A percentile compares a stretch with the other conserved stretches of the same genome.
Evolutionary conservation across 1,140 invertebrate species (phyloP).

Genomic region (Hylaeus volcanicus): DNA sequence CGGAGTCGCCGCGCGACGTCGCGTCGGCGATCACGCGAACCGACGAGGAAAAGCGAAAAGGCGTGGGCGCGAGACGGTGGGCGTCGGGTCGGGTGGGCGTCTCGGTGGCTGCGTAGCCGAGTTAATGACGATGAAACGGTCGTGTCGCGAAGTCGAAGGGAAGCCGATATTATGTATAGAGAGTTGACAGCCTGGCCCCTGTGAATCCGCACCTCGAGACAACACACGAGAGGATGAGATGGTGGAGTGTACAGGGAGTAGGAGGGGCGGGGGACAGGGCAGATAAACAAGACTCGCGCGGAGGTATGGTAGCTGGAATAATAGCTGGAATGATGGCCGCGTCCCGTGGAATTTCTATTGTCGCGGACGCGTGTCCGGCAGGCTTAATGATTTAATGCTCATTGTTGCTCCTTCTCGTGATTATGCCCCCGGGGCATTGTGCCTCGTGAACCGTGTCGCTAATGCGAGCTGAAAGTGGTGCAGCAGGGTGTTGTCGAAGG

Average conservation of each 20-base stretch:
- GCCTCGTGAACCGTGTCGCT: conserved; percentile 10
- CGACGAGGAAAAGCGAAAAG: conserved; percentile 30
- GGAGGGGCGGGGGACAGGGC: too few species aligned
- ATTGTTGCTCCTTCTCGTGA: conserved; percentile 59
- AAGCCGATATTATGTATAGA: conserved; percentile 32
- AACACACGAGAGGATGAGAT: conserved; percentile 14
- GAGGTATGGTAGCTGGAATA: conserved; percentile 43
- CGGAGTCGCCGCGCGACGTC: too few species aligned
- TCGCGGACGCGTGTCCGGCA: conserved; percentile 50
- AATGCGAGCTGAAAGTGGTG: conserved; percentile 38
- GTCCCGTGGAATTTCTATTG: conserved; percentile 59
- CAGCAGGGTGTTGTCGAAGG: not conserved
- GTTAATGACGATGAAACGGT: conserved; percentile 59
- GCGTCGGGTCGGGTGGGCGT: conserved; percentile 41
- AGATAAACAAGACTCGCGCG: conserved; percentile 29
- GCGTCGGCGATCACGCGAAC: conserved; percentile 24
- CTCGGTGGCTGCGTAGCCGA: conserved; percentile 3
- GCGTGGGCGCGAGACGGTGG: conserved; percentile 42
- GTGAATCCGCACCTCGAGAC: conserved; percentile 33
- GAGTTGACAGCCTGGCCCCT: conserved; percentile 29
- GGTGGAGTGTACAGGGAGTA: too few species aligned
- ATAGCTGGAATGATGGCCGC: conserved; percentile 51
- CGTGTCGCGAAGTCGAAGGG: conserved; percentile 20
- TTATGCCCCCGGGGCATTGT: conserved; percentile 51
- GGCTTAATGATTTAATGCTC: conserved; percentile 66